phyloP scores from a whole-genome alignment of 1,140 invertebrate genomes.

The Meloidogyne hapla region DNA sequence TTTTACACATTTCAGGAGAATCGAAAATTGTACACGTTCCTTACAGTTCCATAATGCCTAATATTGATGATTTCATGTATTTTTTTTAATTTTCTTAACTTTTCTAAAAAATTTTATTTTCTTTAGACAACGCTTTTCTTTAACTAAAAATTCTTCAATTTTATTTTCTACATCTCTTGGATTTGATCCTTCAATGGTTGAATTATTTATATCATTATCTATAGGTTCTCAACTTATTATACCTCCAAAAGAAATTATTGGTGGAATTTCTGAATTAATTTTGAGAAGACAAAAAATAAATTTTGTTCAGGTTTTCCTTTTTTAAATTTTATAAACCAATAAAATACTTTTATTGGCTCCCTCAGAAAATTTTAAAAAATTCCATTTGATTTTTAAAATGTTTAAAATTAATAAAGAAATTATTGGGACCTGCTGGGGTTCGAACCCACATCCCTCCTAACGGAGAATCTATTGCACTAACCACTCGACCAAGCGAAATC shows the following conservation, averaged over 20 bases:
- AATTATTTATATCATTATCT: slow-evolving; percentile 20
- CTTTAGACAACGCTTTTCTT: slow-evolving; percentile 18
- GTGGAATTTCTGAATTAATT: background rate
- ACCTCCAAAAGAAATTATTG: slow-evolving; percentile 4
- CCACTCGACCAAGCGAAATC: too few relatives aligned
- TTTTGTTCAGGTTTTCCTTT: slow-evolving; percentile 22
- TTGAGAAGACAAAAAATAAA: background rate
- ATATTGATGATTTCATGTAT: slow-evolving; percentile 34
- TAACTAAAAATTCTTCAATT: background rate
- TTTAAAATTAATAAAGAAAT: too few relatives aligned
- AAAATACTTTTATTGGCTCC: too few relatives aligned
- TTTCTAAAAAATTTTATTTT: slow-evolving; percentile 1
- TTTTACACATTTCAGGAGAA: background rate
- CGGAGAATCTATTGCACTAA: too few relatives aligned
- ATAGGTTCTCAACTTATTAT: slow-evolving; percentile 22
- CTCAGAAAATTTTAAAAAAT: too few relatives aligned
- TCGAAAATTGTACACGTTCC: slow-evolving; percentile 33
- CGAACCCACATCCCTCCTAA: too few relatives aligned
- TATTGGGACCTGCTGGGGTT: too few relatives aligned
- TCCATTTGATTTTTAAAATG: too few relatives aligned
- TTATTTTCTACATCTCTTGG: slow-evolving; percentile 24
- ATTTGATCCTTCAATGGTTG: slow-evolving; percentile 36
- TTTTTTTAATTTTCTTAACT: background rate
- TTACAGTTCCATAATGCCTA: slow-evolving; percentile 22
- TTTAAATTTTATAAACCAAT: background rate